Base-by-base conservation (phyloP, 2,888 invertebrate species). In the Chrysodeixis includens region DNA sequence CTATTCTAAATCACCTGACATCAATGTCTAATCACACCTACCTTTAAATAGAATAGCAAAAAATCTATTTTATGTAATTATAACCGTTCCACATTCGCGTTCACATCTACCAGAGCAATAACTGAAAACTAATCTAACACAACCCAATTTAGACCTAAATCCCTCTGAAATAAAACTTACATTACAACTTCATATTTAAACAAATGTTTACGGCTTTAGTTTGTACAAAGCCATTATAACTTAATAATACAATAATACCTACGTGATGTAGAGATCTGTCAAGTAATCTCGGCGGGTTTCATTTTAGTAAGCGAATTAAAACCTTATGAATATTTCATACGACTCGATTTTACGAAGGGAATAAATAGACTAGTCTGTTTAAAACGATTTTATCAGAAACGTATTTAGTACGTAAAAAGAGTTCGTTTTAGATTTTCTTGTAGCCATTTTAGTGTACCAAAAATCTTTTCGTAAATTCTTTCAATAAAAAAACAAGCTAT, bases 251-350 rank as follows among this genome's bases (percentile, higher is more conserved):
- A 81, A 80, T 81, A 79, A 81, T 62, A 69, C 67, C 78, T 54
- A 76, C 68, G 76, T 71, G 76, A 76, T 74, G 73, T 76, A 66
- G 73, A 74, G 73, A 81, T 78, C 82, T 81, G 83, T 83, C 83
- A 82, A 81, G 83, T 85, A 85, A 87, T 87, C 87, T 84, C 86
- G 49, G 71, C 70, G 85, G 87, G 84, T 84, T 85, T 82, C 84
- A 83, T 87, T 88, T 83, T 83, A 83, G 83, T 82, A 79, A 79
- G 80, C 73, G 79, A 86, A 84, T 87, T 85, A 86, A 85, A 81
- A 83, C 85, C 83, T 82, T 82, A 88, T 88, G 88, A 87, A 88
- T 88, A 88, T 86, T 88, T 85, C 82, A 87, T 87, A 68, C 75
- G 80, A 79, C 69, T 78, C 73, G 78, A 81, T 84, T 78, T 82